phyloP scores from a whole-genome alignment of 2,113 vertebrate species.

The Tragelaphus strepsiceros region DNA sequence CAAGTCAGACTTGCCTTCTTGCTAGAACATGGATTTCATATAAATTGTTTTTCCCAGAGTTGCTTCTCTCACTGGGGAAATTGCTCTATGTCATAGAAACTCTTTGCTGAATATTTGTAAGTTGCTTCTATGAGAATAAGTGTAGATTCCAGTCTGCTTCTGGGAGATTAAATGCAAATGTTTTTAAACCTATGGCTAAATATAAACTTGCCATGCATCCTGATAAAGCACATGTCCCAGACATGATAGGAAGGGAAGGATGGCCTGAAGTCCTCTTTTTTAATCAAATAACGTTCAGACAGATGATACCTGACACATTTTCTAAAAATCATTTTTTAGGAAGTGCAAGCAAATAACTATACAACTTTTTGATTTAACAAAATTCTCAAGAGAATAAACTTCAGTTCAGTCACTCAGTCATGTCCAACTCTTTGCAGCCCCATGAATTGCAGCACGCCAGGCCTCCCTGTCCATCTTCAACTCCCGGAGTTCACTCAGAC shows the following conservation, averaged over 20 bases:
- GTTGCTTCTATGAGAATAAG: neutral
- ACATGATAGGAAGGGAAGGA: neutral
- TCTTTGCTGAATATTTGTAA: neutral
- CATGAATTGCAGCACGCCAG: too few relatives aligned
- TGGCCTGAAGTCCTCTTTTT: neutral
- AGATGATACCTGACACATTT: neutral
- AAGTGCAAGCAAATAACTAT: neutral
- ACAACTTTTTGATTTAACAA: neutral
- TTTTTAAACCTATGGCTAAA: neutral
- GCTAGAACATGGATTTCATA: neutral
- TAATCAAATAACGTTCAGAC: neutral
- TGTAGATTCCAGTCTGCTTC: neutral
- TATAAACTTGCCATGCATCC: neutral
- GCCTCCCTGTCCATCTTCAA: too few relatives aligned
- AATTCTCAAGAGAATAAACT: neutral
- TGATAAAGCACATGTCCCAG: neutral
- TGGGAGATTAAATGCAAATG: neutral
- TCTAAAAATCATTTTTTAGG: neutral
- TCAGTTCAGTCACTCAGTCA: neutral
- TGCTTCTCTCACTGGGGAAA: neutral
- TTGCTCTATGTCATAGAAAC: neutral
- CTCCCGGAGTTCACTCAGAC: too few relatives aligned
- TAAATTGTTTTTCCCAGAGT: neutral
- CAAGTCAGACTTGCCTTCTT: neutral
- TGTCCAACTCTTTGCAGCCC: too few relatives aligned